These are phyloP conservation scores for Silurus meridionalis DNA, from an alignment of 2,113 vertebrate genomes.

Conservation along the genomic window DNA sequence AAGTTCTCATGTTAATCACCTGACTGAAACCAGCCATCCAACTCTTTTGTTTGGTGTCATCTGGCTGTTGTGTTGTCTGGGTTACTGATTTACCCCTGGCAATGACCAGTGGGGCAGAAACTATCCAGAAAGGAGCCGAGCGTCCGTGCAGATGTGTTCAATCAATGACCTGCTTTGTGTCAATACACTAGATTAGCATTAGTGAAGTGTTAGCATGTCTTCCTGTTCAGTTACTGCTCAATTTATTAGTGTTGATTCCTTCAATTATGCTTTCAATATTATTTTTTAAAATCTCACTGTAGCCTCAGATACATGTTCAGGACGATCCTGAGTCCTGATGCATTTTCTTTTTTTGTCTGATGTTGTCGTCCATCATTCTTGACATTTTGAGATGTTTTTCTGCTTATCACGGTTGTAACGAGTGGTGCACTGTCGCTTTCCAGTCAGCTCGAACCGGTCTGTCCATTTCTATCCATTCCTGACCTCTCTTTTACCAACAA, in stretches of 20 bases:
- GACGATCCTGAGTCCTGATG: neutral
- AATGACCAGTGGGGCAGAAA: slow-evolving; percentile 35
- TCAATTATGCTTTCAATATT: neutral
- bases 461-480: neutral
- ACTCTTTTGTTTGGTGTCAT: slow-evolving; percentile 25
- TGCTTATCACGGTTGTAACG: neutral
- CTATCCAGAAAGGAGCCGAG: slow-evolving; percentile 16
- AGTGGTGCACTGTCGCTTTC: neutral
- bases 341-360: too few relatives aligned
- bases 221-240: neutral
- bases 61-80: slow-evolving; percentile 36
- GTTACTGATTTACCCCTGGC: slow-evolving; percentile 52
- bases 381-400: neutral
- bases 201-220: neutral
- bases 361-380: neutral
- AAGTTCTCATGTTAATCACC: slow-evolving; percentile 35
- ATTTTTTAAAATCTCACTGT: neutral
- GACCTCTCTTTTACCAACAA: neutral
- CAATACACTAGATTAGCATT: neutral
- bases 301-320: neutral
- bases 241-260: neutral
- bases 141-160: slow-evolving; percentile 23
- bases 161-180: neutral
- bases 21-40: slow-evolving; percentile 19
- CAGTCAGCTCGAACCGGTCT: neutral